Base-by-base conservation (phyloP, 2,797 vertebrate species). In the Xenops minutus region DNA sequence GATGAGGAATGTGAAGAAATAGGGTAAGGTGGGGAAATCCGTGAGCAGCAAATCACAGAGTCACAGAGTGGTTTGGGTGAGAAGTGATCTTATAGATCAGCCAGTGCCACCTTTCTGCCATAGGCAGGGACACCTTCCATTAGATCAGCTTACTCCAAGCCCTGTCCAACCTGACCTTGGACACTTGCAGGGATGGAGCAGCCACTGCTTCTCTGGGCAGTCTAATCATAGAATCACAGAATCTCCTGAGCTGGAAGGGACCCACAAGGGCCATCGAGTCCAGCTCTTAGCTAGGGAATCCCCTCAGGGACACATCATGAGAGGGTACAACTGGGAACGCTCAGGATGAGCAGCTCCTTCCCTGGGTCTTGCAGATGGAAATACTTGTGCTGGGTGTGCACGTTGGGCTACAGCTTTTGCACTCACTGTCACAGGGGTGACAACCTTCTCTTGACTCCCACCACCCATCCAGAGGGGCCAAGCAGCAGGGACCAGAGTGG, bases 361-460 rank as follows among this genome's bases (percentile, higher is more conserved):
- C 39, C 11, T 1, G 6, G 55, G 39, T 22, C 29, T 48, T 11
- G 15, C 0, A 3, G 39, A 48, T 69, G 68, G 17, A 39, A 56
- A 24, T 10, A 5, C 18, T 39, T 9, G 8, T 4, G 2, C 27
- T 3, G 4, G 32, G 17, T 39, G 37, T 24, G 27, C 41, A 19
- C 0, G 0, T 34, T 12, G 2, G 3, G 9, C 24, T 21, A 51
- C 58, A 29, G 24, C 14, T 14, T 21, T 4, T 9, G 27, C 10
- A 20, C 2, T 48, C 27, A 17, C 19, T 4, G 0, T 1, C n/a
- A 6, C 1, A 14, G 7, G 8, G 6, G 17, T 39, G 58, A 59
- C 3, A 4, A n/a, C 62, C 48, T 36, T 27, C 58, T 68, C 24
- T 54, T 24, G n/a, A 0, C 29, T 44, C 32, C 54, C 54, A 34